Evolutionary conservation across 2,113 vertebrate species (phyloP).

Genomic region (Halcyon senegalensis): DNA sequence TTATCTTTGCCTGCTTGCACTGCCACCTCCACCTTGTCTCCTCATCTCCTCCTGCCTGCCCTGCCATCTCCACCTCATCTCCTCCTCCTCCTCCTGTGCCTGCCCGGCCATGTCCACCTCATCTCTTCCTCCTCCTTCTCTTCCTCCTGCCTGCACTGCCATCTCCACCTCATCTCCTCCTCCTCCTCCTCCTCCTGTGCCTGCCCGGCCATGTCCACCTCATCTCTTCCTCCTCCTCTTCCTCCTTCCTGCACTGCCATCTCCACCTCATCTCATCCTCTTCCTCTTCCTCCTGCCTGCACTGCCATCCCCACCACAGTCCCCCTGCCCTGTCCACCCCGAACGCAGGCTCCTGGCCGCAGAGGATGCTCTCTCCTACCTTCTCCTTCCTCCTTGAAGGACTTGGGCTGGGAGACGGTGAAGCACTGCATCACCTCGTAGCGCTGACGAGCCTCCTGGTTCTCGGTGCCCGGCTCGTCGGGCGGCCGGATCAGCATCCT

Average conservation of each 20-base stretch:
- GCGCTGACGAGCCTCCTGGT: slow-evolving; percentile 89
- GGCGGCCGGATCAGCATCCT: slow-evolving; percentile 93
- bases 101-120: too few relatives aligned
- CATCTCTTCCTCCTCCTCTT: neutral
- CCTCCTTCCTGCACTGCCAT: neutral
- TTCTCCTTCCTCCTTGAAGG: slow-evolving; percentile 90
- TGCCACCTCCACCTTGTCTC: too few relatives aligned
- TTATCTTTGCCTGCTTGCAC: too few relatives aligned
- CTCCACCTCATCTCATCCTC: neutral
- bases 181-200: neutral
- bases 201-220: too few relatives aligned
- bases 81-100: too few relatives aligned
- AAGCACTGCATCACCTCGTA: slow-evolving; percentile 98
- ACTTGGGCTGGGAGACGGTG: slow-evolving; percentile 89
- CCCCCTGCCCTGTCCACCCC: neutral
- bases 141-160: too few relatives aligned
- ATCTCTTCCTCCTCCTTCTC: too few relatives aligned
- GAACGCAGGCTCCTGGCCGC: neutral
- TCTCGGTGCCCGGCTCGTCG: slow-evolving; percentile 85
- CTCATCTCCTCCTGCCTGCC: neutral
- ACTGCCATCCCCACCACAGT: accelerated
- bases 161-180: accelerated
- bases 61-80: neutral
- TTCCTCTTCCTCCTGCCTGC: neutral
- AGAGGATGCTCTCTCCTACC: slow-evolving; percentile 70